These are phyloP conservation scores for Archocentrus centrarchus DNA, from an alignment of 2,113 vertebrate genomes.

Conservation along the genomic window DNA sequence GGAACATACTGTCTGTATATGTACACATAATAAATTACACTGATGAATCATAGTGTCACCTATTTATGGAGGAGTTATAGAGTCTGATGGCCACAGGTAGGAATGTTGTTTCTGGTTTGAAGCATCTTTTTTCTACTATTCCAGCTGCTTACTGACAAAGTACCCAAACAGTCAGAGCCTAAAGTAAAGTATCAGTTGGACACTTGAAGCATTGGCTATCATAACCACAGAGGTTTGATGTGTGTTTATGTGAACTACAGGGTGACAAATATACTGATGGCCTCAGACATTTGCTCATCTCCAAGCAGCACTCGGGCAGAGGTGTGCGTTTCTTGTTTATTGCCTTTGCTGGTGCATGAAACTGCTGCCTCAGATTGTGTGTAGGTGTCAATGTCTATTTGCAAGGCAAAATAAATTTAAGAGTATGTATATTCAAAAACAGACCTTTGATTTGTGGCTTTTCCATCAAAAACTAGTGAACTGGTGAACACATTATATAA, in stretches of 20 bases:
- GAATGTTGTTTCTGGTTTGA: fast-evolving
- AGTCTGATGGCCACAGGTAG: too few relatives aligned
- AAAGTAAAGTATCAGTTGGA: not conserved
- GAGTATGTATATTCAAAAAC: not conserved
- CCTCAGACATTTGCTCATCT: conserved; percentile 9
- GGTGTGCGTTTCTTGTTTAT: not conserved
- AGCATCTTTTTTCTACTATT: too few relatives aligned
- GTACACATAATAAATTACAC: too few relatives aligned
- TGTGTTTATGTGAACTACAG: not conserved
- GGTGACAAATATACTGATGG: not conserved
- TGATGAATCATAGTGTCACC: too few relatives aligned
- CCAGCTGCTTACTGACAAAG: not conserved
- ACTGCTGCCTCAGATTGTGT: not conserved
- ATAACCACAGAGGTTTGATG: not conserved
- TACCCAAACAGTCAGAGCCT: not conserved
- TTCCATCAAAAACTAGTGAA: not conserved
- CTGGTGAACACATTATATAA: not conserved
- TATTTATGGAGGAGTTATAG: too few relatives aligned
- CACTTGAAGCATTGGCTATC: not conserved
- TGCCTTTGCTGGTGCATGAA: not conserved
- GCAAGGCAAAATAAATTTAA: not conserved
- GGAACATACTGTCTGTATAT: too few relatives aligned
- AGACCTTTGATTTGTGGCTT: not conserved
- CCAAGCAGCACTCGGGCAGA: not conserved
- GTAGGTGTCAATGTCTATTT: not conserved